phyloP scores from a whole-genome alignment of 2,797 vertebrate species.

The Silurus aristotelis region DNA sequence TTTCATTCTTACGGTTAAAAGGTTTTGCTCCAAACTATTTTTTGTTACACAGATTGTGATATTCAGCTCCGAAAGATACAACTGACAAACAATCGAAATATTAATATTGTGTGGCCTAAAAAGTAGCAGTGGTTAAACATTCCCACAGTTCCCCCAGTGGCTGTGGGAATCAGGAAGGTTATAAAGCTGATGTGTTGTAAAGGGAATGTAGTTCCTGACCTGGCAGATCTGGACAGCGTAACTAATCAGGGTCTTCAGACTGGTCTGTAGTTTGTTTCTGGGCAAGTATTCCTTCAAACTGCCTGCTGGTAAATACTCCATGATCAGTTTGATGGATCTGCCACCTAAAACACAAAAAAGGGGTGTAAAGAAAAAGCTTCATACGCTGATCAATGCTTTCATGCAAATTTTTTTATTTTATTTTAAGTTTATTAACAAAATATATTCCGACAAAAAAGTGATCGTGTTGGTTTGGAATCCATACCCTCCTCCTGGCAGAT shows the following conservation, averaged over 20 bases:
- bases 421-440: neutral
- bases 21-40: neutral
- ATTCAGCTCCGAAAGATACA: neutral
- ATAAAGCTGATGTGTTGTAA: neutral
- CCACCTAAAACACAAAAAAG: conserved; percentile 74
- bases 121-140: neutral
- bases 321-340: conserved; percentile 91
- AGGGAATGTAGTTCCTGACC: conserved; percentile 67
- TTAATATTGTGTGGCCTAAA: neutral
- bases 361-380: neutral
- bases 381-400: neutral
- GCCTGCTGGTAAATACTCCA: conserved; percentile 95
- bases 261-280: conserved; percentile 83
- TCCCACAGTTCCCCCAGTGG: too few species aligned
- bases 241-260: conserved; percentile 82
- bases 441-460: neutral
- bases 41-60: neutral
- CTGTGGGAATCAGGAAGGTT: neutral
- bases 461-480: neutral
- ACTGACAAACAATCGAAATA: neutral
- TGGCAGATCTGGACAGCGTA: conserved; percentile 92
- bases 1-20: neutral
- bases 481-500: conserved; percentile 94
- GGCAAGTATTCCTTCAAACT: conserved; percentile 96
- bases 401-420: neutral